phyloP scores from a whole-genome alignment of 1,140 invertebrate genomes.

The Zaprionus capensis region DNA sequence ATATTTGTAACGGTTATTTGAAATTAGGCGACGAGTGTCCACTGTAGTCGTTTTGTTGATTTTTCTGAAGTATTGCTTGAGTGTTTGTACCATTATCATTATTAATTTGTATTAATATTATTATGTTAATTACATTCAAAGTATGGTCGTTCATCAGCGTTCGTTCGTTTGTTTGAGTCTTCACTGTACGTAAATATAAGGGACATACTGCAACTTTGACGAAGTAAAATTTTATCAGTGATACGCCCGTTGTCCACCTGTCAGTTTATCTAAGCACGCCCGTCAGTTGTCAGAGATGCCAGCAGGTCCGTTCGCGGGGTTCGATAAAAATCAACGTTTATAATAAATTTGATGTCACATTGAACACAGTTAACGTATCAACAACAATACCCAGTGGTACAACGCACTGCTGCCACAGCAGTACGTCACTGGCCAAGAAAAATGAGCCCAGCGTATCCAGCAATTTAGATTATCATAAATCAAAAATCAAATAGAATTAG shows the following conservation, averaged over 20 bases:
- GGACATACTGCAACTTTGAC: not conserved
- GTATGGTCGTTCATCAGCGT: not conserved
- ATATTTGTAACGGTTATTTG: too few species aligned
- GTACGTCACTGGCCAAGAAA: too few species aligned
- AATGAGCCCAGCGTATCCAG: too few species aligned
- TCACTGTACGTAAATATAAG: not conserved
- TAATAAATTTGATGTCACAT: conserved; percentile 79
- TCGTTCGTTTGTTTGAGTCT: not conserved
- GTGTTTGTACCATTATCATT: too few species aligned
- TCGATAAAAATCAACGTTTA: conserved; percentile 81
- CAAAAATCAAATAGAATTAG: conserved; percentile 59
- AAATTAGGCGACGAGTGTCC: too few species aligned
- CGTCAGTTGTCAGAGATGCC: conserved; percentile 62
- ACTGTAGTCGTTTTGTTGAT: too few species aligned
- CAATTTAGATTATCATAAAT: conserved; percentile 59
- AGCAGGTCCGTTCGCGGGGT: conserved; percentile 14
- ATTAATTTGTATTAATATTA: too few species aligned
- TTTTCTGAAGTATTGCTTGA: too few species aligned
- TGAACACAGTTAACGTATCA: conserved; percentile 52
- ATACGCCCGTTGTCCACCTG: conserved; percentile 37
- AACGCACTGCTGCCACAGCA: too few species aligned
- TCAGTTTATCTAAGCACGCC: conserved; percentile 59
- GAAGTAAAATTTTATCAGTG: conserved; percentile 40
- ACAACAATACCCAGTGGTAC: not conserved
- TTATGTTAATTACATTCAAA: too few species aligned